Evolutionary conservation across 2,888 invertebrate genomes (phyloP).

Genomic region (Chloromyia formosa): DNA sequence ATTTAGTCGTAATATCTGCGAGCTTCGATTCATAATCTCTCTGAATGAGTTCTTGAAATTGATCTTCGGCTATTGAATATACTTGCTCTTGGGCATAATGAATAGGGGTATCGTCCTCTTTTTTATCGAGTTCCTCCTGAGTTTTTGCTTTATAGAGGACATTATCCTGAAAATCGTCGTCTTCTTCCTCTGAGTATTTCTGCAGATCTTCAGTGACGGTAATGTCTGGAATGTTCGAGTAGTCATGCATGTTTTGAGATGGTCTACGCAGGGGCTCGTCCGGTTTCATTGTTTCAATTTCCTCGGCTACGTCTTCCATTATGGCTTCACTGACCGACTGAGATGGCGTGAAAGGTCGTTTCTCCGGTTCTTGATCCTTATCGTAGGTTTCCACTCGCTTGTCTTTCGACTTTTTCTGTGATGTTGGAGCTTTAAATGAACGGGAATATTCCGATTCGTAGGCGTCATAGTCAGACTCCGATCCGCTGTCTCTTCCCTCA

Average conservation of each 20-base stretch:
- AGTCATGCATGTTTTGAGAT: slow-evolving; percentile 63
- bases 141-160: slow-evolving; percentile 60
- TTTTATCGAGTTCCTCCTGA: slow-evolving; percentile 60
- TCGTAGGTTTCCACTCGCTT: slow-evolving; percentile 59
- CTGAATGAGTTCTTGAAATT: slow-evolving; percentile 64
- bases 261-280: slow-evolving; percentile 57
- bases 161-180: slow-evolving; percentile 61
- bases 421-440: slow-evolving; percentile 61
- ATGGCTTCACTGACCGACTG: slow-evolving; percentile 62
- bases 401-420: slow-evolving; percentile 60
- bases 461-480: slow-evolving; percentile 65
- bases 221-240: slow-evolving; percentile 62
- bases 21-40: slow-evolving; percentile 68
- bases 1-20: slow-evolving; percentile 71
- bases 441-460: slow-evolving; percentile 65
- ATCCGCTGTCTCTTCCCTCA: slow-evolving; percentile 64
- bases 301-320: slow-evolving; percentile 60
- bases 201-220: slow-evolving; percentile 62
- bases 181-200: slow-evolving; percentile 56
- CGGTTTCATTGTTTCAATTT: slow-evolving; percentile 55
- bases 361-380: slow-evolving; percentile 61
- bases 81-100: slow-evolving; percentile 55
- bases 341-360: slow-evolving; percentile 61
- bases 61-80: slow-evolving; percentile 57
- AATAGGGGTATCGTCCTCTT: slow-evolving; percentile 56